phyloP scores from a whole-genome alignment of 2,888 invertebrate genomes.

The Sarcophaga carnaria region DNA sequence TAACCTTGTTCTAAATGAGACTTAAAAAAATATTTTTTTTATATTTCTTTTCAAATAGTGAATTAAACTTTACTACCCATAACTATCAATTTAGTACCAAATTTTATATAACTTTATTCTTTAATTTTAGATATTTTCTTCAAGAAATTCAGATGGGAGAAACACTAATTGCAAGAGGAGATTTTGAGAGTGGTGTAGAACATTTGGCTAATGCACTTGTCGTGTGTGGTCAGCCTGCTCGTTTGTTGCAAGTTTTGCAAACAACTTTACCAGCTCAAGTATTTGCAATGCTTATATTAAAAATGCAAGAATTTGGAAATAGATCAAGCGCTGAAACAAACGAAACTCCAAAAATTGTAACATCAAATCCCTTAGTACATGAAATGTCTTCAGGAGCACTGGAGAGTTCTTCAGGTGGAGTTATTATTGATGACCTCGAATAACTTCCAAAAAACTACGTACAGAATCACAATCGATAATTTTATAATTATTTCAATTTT shows the following conservation, averaged over 20 bases:
- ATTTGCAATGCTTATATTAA: slow-evolving; percentile 93
- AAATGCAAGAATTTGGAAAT: slow-evolving; percentile 82
- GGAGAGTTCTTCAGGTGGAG: slow-evolving; percentile 73
- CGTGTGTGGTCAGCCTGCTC: slow-evolving; percentile 92
- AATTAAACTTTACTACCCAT: too few relatives aligned
- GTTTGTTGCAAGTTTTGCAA: slow-evolving; percentile 85
- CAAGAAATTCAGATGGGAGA: slow-evolving; percentile 96
- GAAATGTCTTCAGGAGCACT: slow-evolving; percentile 74
- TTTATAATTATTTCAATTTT: slow-evolving; percentile 17
- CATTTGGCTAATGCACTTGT: slow-evolving; percentile 99
- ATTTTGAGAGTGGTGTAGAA: slow-evolving; percentile 94
- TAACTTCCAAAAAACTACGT: slow-evolving; percentile 68
- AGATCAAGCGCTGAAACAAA: slow-evolving; percentile 75
- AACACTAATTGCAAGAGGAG: slow-evolving; percentile 92
- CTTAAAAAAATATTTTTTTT: too few relatives aligned
- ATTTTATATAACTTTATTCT: neutral
- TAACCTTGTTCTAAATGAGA: too few relatives aligned
- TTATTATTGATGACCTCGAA: slow-evolving; percentile 79
- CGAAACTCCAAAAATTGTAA: slow-evolving; percentile 75
- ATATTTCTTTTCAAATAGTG: too few relatives aligned
- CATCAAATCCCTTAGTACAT: slow-evolving; percentile 70
- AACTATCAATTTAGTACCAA: too few relatives aligned
- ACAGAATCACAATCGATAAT: slow-evolving; percentile 11
- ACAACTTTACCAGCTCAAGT: slow-evolving; percentile 97
- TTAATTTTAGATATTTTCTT: slow-evolving; percentile 82